Percentiles rank a stretch among this genome's conserved stretches.
Conservation (phyloP, 1,140 invertebrate genomes). For the Antheraea mylitta region DNA sequence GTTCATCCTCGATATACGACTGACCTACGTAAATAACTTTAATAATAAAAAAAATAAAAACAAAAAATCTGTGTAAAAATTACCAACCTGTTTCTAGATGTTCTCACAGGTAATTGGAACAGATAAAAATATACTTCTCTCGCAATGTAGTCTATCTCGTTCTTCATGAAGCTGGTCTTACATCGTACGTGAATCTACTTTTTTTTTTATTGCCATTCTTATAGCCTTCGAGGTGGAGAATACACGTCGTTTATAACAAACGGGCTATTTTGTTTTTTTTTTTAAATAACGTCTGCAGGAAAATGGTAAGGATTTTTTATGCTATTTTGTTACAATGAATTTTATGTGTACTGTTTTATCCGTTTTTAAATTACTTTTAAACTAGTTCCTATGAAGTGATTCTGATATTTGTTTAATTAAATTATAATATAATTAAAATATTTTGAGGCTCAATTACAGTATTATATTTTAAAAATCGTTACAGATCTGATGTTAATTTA, state of each 20-base stretch:
- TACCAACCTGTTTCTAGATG: not conserved
- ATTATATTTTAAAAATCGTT: no score
- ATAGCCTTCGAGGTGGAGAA: not conserved
- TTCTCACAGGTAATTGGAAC: not conserved
- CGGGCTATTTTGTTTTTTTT: not conserved
- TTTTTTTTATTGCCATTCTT: not conserved
- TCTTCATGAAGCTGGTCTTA: not conserved
- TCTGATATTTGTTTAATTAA: no score
- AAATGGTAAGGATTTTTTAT: not conserved
- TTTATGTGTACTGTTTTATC: no score
- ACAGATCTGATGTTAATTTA: no score
- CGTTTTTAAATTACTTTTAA: no score
- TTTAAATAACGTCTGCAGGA: not conserved
- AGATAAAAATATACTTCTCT: not conserved
- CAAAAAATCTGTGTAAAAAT: not conserved
- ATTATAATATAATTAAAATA: no score
- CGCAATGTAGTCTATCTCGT: slow-evolving; percentile 1
- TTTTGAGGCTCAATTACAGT: no score
- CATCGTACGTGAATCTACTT: not conserved
- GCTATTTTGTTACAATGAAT: not conserved
- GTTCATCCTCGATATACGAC: no score
- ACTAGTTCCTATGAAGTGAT: no score
- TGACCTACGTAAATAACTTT: no score
- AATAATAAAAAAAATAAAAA: not conserved
- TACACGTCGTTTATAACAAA: not conserved